Percentiles rank a stretch among this genome's conserved stretches.
phyloP scores from a whole-genome alignment of 1,140 invertebrate species.

The Cheumatopsyche charites region DNA sequence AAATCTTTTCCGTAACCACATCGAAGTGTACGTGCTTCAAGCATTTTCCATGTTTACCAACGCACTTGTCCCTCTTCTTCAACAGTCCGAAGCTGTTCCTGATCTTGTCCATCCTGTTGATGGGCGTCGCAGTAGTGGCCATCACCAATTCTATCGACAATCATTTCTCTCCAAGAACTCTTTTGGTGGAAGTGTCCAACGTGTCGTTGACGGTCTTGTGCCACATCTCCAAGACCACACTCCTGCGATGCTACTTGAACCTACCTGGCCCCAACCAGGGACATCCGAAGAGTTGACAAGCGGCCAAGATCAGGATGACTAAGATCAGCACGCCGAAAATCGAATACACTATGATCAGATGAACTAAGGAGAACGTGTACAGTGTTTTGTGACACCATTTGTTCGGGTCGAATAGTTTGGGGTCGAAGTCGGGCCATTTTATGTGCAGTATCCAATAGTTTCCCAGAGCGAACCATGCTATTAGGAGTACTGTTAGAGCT shows the following conservation, averaged over 20 bases:
- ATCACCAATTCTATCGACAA: constrained; percentile 44
- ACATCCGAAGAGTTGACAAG: constrained; percentile 71
- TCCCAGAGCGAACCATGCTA: constrained; percentile 76
- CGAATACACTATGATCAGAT: constrained; percentile 72
- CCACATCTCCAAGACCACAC: constrained; percentile 63
- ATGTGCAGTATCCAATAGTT: constrained; percentile 83
- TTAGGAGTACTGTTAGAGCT: constrained; percentile 70
- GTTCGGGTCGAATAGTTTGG: constrained; percentile 72
- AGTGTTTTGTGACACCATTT: constrained; percentile 78
- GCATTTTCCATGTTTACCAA: constrained; percentile 35
- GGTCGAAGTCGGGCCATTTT: constrained; percentile 73
- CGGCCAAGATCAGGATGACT: constrained; percentile 64
- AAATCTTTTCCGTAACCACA: constrained; percentile 46
- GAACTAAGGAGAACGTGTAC: constrained; percentile 78
- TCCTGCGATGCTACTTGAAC: constrained; percentile 68
- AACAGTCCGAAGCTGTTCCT: constrained; percentile 5
- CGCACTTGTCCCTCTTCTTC: constrained; percentile 33
- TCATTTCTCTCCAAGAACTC: constrained; percentile 51
- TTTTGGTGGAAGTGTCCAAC: constrained; percentile 58
- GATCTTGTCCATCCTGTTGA: constrained; percentile 28
- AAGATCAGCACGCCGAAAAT: constrained; percentile 65
- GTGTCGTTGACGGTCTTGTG: constrained; percentile 62
- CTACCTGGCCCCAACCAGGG: constrained; percentile 67
- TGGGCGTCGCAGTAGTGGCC: constrained; percentile 15
- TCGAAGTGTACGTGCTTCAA: constrained; percentile 47